Conservation (phyloP, 1,140 invertebrate species). For the Akabosia matsudoensis region DNA sequence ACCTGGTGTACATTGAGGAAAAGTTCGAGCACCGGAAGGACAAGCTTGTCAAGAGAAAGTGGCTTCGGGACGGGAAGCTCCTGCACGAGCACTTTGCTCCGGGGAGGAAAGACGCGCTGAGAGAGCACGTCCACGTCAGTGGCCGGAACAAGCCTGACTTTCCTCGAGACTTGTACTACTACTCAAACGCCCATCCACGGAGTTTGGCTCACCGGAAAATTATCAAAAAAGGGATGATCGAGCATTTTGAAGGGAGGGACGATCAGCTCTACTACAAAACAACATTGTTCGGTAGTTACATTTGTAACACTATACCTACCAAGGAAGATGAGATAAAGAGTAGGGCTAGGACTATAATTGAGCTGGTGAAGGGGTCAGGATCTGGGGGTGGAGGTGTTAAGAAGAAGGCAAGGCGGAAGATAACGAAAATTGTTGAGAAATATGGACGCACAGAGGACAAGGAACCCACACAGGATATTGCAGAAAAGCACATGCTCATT, state of each 20-base stretch:
- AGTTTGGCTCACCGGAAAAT: constrained; percentile 63
- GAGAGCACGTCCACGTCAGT: constrained; percentile 64
- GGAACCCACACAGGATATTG: constrained; percentile 61
- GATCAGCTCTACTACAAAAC: constrained; percentile 61
- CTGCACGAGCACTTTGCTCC: constrained; percentile 65
- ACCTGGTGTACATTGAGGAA: constrained; percentile 61
- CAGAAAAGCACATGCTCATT: constrained; percentile 50
- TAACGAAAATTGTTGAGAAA: constrained; percentile 59
- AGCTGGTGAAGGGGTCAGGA: constrained; percentile 27
- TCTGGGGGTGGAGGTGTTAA: constrained; percentile 6
- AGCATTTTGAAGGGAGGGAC: constrained; percentile 62
- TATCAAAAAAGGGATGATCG: constrained; percentile 59
- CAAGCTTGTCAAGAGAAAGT: constrained; percentile 60
- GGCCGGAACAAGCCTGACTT: constrained; percentile 57
- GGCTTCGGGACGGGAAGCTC: constrained; percentile 58
- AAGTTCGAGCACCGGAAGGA: constrained; percentile 69
- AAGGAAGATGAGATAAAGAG: constrained; percentile 47
- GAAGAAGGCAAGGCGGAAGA: constrained; percentile 36
- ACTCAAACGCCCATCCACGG: constrained; percentile 63
- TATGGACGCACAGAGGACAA: constrained; percentile 59
- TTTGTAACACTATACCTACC: constrained; percentile 40
- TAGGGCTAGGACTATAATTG: constrained; percentile 26
- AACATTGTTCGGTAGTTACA: constrained; percentile 50
- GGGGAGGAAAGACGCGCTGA: constrained; percentile 66
- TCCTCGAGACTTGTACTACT: constrained; percentile 66